Base-by-base conservation (phyloP, 2,797 vertebrate genomes). In the Linurgus olivaceus region DNA sequence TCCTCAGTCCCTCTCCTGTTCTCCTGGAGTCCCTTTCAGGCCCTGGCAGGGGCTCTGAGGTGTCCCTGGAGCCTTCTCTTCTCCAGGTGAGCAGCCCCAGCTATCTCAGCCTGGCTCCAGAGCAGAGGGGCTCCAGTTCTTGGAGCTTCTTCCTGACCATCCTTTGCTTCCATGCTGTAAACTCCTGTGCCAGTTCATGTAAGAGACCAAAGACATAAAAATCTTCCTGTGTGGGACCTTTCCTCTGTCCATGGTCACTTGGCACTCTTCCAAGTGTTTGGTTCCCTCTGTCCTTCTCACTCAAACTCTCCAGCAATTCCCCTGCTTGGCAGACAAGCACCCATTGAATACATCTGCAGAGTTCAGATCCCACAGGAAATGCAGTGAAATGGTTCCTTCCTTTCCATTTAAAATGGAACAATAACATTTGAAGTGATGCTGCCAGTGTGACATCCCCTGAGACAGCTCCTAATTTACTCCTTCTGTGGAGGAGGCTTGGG, bases 351-450 rank as follows among this genome's bases (percentile, higher is more conserved):
- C 70, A 89, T 90, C 89, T 91, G 89, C 97, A 88, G 87, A 83
- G 96, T 93, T 96, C 96, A 98, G 96, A 97, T 93, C 91, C 94
- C 96, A 95, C 93, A 95, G 96, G 94, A 95, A 97, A 89, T 81
- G 86, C 94, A 98, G 96, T 90, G 93, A 95, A 95, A 93, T 2
- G 3, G 45, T 83, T 82, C 72, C 73, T 86, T 90, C 78, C 85
- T 94, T 72, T 74, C 78, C 66, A 62, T 91, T 94, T 66, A 52
- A 78, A 86, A 74, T 45, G n/a, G 73, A 76, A 48, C 33, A 77
- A 65, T 62, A 59, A 61, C 28, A 80, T 80, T 70, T 67, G 38
- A 65, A 84, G 37, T 9, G 52, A 58, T 84, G 51, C 45, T 93
- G 52, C 45, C 70, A 86, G 31, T 29, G 51, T 51, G 44, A 33